phyloP scores from a whole-genome alignment of 2,113 vertebrate genomes.

The Gulo gulo region DNA sequence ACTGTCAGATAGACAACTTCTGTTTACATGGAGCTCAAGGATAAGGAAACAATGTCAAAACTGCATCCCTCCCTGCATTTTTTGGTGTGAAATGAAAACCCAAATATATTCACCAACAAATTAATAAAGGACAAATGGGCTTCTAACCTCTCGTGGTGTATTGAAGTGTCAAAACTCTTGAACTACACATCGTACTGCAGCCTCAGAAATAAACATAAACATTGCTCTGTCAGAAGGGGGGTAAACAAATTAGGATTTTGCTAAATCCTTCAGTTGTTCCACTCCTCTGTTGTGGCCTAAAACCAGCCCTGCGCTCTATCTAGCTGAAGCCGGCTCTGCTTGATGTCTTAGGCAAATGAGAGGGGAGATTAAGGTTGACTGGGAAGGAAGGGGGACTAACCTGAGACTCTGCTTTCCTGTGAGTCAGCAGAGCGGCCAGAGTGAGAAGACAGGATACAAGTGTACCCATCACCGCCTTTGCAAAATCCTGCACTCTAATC shows the following conservation, averaged over 20 bases:
- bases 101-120: constrained; percentile 57
- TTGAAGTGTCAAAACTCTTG: constrained; percentile 44
- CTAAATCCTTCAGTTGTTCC: constrained; percentile 62
- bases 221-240: constrained; percentile 51
- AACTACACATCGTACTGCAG: constrained; percentile 16
- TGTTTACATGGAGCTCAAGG: background rate
- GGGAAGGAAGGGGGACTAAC: background rate
- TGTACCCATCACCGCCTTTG: background rate
- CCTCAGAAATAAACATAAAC: constrained; percentile 59
- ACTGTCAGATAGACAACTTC: constrained; percentile 48
- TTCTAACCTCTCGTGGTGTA: constrained; percentile 29
- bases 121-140: constrained; percentile 57
- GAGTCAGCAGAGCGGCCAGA: constrained; percentile 40
- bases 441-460: background rate
- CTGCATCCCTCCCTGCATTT: constrained; percentile 25
- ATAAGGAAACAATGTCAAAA: constrained; percentile 51
- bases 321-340: constrained; percentile 28
- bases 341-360: constrained; percentile 10
- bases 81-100: constrained; percentile 53
- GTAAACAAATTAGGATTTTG: constrained; percentile 72
- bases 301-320: constrained; percentile 42
- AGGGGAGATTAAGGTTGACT: background rate
- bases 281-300: background rate
- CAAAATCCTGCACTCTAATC: no score
- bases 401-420: constrained; percentile 3